Percentiles rank a stretch among this genome's conserved stretches.
These are phyloP conservation scores for Phaetusa simplex DNA, from an alignment of 2,113 vertebrate species.

Conservation along the genomic window DNA sequence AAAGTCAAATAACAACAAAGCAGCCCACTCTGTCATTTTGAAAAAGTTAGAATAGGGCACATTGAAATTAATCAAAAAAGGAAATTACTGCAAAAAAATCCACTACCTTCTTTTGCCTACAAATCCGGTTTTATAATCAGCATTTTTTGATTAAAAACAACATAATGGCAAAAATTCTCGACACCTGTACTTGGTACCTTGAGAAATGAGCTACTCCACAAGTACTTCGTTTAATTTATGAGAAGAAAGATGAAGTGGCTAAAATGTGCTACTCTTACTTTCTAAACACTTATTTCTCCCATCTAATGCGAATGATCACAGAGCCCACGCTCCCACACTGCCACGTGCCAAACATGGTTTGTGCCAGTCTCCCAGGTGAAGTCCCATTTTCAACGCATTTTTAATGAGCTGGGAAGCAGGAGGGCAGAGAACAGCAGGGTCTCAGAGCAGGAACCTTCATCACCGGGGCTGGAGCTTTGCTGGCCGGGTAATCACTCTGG, in stretches of 20 bases:
- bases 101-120: background rate
- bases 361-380: background rate
- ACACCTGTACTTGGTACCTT: background rate
- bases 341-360: rapidly evolving
- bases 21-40: background rate
- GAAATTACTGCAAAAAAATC: background rate
- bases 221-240: background rate
- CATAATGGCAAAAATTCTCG: background rate
- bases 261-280: background rate
- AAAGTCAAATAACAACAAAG: background rate
- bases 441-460: background rate
- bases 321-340: rapidly evolving
- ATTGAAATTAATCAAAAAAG: background rate
- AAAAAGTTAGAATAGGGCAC: background rate
- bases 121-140: background rate
- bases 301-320: rapidly evolving
- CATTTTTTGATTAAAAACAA: background rate
- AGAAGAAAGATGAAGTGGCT: background rate
- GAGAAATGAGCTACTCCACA: background rate
- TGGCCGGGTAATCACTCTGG: background rate
- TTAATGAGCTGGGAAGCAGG: background rate
- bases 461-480: background rate
- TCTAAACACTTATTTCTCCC: background rate
- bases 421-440: background rate
- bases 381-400: background rate